Conservation (phyloP, 2,888 invertebrate species). For the Limnephilus auricula region DNA sequence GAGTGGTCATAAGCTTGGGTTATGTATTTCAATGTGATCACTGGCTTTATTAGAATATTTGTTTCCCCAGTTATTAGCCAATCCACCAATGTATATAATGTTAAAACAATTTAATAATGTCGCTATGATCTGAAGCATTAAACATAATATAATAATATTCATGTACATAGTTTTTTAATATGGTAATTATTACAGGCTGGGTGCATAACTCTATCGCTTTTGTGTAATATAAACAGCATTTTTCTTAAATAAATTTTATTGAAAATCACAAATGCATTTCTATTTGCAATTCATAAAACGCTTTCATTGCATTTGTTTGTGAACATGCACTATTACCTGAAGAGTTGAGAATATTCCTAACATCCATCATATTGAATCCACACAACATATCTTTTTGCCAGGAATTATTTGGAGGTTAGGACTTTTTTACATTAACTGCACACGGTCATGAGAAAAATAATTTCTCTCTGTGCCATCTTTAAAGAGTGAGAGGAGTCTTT, state of each 20-base stretch:
- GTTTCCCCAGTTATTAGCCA: constrained; percentile 10
- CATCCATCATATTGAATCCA: too few species aligned
- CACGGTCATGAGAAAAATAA: too few species aligned
- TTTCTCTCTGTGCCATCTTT: too few species aligned
- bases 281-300: neutral
- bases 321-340: too few species aligned
- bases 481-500: too few species aligned
- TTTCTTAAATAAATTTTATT: constrained; percentile 63
- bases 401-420: too few species aligned
- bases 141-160: constrained; percentile 28
- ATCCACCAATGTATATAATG: constrained; percentile 43
- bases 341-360: neutral
- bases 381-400: too few species aligned
- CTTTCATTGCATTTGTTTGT: neutral
- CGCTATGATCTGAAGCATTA: constrained; percentile 45
- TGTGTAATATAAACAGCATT: constrained; percentile 62
- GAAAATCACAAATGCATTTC: constrained; percentile 42
- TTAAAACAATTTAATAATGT: constrained; percentile 42
- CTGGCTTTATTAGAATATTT: constrained; percentile 46
- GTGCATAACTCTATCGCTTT: constrained; percentile 62
- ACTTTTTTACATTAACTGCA: too few species aligned
- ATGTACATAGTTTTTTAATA: constrained; percentile 62
- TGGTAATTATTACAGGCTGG: constrained; percentile 59
- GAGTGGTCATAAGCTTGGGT: neutral
- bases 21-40: neutral